Conservation (phyloP, 2,888 invertebrate genomes). For the Sabatieria punctata region DNA sequence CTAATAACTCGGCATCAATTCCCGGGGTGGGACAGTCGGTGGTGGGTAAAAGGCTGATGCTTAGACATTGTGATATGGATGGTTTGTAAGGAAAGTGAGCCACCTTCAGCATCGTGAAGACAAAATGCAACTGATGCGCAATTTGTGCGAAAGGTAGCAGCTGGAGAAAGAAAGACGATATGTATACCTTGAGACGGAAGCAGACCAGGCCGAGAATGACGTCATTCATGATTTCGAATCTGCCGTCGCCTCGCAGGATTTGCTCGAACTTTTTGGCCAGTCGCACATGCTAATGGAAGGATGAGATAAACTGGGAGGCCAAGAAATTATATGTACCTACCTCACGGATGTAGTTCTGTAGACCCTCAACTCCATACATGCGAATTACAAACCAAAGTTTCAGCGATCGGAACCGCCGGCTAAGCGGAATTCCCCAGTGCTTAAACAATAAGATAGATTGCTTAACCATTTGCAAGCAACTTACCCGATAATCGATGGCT, state of each 20-base stretch:
- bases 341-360: conserved; percentile 77
- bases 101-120: no score
- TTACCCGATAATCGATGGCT: conserved; percentile 56
- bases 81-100: no score
- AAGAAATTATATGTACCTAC: conserved; percentile 32
- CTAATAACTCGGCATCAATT: no score
- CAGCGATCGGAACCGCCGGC: conserved; percentile 77
- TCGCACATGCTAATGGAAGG: conserved; percentile 24
- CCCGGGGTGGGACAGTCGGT: no score
- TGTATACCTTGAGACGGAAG: conserved; percentile 24
- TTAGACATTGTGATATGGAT: no score
- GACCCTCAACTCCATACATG: conserved; percentile 75
- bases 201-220: conserved; percentile 31
- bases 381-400: conserved; percentile 95
- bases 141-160: no score
- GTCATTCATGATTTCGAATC: conserved; percentile 29
- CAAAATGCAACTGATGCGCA: no score
- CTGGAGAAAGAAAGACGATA: no score
- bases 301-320: not conserved
- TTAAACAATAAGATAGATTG: conserved; percentile 31
- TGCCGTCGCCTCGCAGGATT: conserved; percentile 22
- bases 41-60: no score
- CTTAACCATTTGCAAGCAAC: not conserved
- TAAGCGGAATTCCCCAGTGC: conserved; percentile 94
- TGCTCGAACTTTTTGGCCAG: conserved; percentile 28